Conservation (phyloP, 1,140 invertebrate genomes). For the Pseudomyrmex flavicornis region DNA sequence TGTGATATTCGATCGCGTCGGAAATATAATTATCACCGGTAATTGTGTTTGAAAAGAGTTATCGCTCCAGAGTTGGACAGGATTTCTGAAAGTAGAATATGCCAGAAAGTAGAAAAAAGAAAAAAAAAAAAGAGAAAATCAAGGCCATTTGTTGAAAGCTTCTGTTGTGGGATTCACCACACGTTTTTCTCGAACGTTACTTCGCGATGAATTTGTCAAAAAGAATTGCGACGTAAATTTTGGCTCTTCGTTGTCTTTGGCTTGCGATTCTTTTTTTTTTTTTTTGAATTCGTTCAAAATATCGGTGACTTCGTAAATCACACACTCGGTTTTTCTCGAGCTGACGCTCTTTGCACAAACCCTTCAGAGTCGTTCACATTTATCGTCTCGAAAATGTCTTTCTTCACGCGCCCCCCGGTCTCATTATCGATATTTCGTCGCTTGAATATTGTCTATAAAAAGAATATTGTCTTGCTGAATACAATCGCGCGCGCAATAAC, state of each 20-base stretch:
- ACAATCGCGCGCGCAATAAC: too few species aligned
- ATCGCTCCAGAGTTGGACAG: background rate
- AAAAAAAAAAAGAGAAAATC: background rate
- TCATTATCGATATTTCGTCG: background rate
- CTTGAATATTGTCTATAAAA: background rate
- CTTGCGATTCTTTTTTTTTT: background rate
- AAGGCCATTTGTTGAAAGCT: slow-evolving; percentile 2
- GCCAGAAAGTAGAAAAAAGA: background rate
- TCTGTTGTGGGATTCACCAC: background rate
- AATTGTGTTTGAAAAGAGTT: too few species aligned
- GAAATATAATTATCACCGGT: too few species aligned
- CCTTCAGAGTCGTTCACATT: background rate
- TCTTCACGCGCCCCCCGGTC: too few species aligned
- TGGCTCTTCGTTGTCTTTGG: background rate
- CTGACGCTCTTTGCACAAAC: background rate
- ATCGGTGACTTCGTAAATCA: slow-evolving; percentile 14
- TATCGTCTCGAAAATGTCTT: background rate
- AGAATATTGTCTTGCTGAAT: background rate
- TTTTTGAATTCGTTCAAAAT: slow-evolving; percentile 21
- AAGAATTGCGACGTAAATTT: slow-evolving; percentile 6
- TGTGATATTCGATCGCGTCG: too few species aligned
- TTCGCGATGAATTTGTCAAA: background rate
- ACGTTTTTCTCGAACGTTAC: background rate
- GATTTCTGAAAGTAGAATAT: background rate
- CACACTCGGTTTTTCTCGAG: slow-evolving; percentile 14